Evolutionary conservation across 2,113 vertebrate genomes (phyloP).

Genomic region (Grus americana): DNA sequence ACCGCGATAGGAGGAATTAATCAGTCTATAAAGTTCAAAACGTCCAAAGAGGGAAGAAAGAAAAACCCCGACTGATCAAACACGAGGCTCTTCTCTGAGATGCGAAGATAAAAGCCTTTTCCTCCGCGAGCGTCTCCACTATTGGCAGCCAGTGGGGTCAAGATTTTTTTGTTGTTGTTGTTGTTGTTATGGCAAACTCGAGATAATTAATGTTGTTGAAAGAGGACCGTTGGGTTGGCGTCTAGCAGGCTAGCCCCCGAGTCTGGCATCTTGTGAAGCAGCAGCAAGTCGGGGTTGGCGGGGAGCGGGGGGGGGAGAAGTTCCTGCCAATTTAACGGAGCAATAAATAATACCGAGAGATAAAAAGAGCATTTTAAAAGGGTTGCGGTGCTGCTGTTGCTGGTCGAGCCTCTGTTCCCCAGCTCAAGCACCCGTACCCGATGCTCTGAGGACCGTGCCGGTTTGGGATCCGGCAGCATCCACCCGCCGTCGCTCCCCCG

Average conservation of each 20-base stretch:
- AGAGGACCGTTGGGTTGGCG: slow-evolving; percentile 79
- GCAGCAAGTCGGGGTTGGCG: slow-evolving; percentile 23
- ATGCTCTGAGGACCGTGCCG: rapidly evolving
- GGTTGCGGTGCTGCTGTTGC: background rate
- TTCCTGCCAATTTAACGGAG: slow-evolving; percentile 63
- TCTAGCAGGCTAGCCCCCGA: slow-evolving; percentile 78
- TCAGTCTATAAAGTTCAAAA: slow-evolving; percentile 75
- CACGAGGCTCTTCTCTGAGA: slow-evolving; percentile 66
- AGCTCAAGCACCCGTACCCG: background rate
- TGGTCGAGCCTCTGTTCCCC: background rate
- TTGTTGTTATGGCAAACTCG: slow-evolving; percentile 78
- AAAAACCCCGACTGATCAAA: slow-evolving; percentile 69
- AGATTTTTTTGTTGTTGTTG: slow-evolving; percentile 37
- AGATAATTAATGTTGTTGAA: slow-evolving; percentile 88
- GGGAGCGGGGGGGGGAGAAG: background rate
- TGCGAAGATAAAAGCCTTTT: slow-evolving; percentile 78
- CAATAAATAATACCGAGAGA: slow-evolving; percentile 73
- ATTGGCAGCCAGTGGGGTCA: slow-evolving; percentile 81
- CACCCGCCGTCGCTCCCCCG: rapidly evolving
- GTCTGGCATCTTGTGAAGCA: slow-evolving; percentile 81
- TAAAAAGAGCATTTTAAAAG: slow-evolving; percentile 32
- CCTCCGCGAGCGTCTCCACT: slow-evolving; percentile 69
- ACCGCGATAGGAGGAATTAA: slow-evolving; percentile 74
- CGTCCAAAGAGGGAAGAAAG: slow-evolving; percentile 48
- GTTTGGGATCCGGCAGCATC: background rate